Percentiles rank a stretch among this genome's conserved stretches.
Conservation (phyloP, 2,888 invertebrate species). For the Drosophila diplacantha region DNA sequence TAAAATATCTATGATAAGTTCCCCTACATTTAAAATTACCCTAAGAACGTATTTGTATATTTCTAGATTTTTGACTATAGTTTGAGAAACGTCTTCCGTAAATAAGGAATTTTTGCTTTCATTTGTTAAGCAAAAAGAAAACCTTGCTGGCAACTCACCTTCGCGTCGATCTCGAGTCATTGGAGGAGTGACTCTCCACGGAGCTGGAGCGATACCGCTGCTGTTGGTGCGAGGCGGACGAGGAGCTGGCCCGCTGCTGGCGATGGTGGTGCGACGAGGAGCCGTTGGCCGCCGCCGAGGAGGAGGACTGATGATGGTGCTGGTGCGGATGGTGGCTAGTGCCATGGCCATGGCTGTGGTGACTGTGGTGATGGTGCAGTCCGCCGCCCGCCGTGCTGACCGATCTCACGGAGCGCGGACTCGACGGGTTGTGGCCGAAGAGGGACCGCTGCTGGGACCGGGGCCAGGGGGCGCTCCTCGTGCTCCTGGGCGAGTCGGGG, state of each 20-base stretch:
- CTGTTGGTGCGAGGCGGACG: slow-evolving; percentile 70
- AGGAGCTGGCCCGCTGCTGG: slow-evolving; percentile 78
- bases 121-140: too few species aligned
- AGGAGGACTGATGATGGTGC: slow-evolving; percentile 51
- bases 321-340: slow-evolving; percentile 62
- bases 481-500: slow-evolving; percentile 88
- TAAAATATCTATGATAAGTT: neutral
- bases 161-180: slow-evolving; percentile 88
- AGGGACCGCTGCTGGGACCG: slow-evolving; percentile 87
- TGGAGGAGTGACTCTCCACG: slow-evolving; percentile 93
- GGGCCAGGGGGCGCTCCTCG: slow-evolving; percentile 88
- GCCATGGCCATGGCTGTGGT: slow-evolving; percentile 69
- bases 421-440: slow-evolving; percentile 86
- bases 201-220: slow-evolving; percentile 85
- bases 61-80: too few species aligned
- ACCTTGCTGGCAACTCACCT: slow-evolving; percentile 79
- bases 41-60: neutral
- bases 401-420: slow-evolving; percentile 89
- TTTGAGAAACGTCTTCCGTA: too few species aligned
- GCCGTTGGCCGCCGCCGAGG: slow-evolving; percentile 37
- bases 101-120: neutral
- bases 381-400: slow-evolving; percentile 78
- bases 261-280: slow-evolving; percentile 62
- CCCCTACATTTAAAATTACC: neutral
- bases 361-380: slow-evolving; percentile 73